A percentile compares a stretch with the other conserved stretches of the same genome.
phyloP scores from a whole-genome alignment of 2,797 vertebrate genomes.

The Oreochromis mossambicus region DNA sequence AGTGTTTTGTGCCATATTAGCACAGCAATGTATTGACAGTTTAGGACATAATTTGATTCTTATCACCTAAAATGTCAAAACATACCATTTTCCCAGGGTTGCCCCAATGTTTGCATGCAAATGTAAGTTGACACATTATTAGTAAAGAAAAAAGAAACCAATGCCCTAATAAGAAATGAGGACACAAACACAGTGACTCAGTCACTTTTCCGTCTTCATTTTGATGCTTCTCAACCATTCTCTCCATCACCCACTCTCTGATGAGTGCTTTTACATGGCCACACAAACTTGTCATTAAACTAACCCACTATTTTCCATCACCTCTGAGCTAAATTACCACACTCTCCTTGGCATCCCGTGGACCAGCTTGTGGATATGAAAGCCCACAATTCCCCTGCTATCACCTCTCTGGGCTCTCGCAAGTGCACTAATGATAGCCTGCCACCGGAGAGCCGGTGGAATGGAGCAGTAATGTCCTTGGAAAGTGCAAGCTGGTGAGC shows the following conservation, averaged over 20 bases:
- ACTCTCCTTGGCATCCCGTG: constrained; percentile 63
- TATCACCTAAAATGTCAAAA: neutral
- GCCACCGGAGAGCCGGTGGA: constrained; percentile 68
- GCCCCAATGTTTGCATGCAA: neutral
- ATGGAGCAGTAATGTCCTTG: constrained; percentile 73
- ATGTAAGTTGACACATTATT: neutral
- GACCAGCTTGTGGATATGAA: constrained; percentile 74
- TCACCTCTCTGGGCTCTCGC: constrained; percentile 70
- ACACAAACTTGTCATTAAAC: constrained; percentile 77
- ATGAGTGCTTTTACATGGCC: constrained; percentile 72
- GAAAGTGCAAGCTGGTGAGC: constrained; percentile 66
- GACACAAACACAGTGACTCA: constrained; percentile 12
- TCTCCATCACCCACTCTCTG: constrained; percentile 61
- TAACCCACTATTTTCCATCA: constrained; percentile 72
- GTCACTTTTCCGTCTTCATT: constrained; percentile 29
- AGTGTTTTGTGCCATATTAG: neutral
- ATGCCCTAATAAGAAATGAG: neutral
- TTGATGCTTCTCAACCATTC: constrained; percentile 42
- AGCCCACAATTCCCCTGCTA: constrained; percentile 76
- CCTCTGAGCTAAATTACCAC: constrained; percentile 74
- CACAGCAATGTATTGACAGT: neutral
- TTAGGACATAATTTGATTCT: neutral
- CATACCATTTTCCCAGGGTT: neutral
- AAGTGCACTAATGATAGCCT: constrained; percentile 77
- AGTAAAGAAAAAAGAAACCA: neutral